Base-by-base conservation (phyloP, 2,797 vertebrate species). In the Odontamblyopus lacepedii region DNA sequence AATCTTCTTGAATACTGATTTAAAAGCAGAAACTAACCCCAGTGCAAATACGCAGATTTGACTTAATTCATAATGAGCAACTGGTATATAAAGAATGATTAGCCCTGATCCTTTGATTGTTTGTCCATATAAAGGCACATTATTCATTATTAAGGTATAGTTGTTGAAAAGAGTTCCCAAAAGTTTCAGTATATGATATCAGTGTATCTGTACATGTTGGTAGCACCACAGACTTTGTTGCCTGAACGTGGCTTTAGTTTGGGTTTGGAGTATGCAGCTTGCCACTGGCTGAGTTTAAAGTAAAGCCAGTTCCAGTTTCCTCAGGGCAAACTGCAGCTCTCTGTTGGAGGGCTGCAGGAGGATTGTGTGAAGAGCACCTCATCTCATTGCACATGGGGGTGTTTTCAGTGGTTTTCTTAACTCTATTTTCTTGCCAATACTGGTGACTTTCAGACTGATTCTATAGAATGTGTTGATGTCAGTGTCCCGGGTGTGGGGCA, bases 231-330 rank as follows among this genome's bases (percentile, higher is more conserved):
- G 63, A 57, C 75, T 63, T 53, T 12, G 73, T 51, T 79, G 72
- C 74, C 78, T 89, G 76, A 84, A 78, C 65, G 82, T 74, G 57
- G 55, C 74, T 76, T 72, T 60, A 64, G 76, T 86, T 73, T 68
- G 76, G 71, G 61, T 78, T 77, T 69, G 67, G 74, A 82, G 77
- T 70, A 74, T 82, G 71, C 73, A 70, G 83, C 76, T 83, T 23
- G 79, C 82, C 81, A 70, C 80, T 55, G 74, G 81, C 73, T 76
- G 77, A 76, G 71, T 83, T 78, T 78, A 70, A 85, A 86, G 78
- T 71, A 72, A 79, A 77, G 66, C 72, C 70, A 81, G 76, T 71
- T 85, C 84, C 63, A 78, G 83, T 86, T 85, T 81, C 74, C 76
- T 81, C 65, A 66, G 75, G 80, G 67, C 74, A 73, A 86, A 85